phyloP scores from a whole-genome alignment of 2,113 vertebrate species.

The Sphyrna mokarran region DNA sequence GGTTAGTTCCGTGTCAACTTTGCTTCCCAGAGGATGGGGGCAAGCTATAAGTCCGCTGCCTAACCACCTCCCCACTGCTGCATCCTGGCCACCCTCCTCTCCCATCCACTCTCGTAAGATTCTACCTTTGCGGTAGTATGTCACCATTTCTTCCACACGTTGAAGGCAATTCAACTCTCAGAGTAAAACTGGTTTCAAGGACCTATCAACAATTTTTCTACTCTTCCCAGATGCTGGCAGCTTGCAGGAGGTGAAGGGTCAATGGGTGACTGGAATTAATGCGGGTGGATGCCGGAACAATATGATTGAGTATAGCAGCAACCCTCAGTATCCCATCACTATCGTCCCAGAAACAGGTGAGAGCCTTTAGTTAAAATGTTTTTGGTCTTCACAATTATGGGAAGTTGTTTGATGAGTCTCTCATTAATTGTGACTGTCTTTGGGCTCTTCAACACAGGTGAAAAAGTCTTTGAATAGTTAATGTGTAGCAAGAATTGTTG shows the following conservation, averaged over 20 bases:
- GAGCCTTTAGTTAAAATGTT: too few species aligned
- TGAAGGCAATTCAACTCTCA: neutral
- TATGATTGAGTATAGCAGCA: conserved; percentile 11
- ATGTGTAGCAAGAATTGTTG: neutral
- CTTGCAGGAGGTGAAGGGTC: conserved; percentile 29
- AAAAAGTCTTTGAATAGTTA: neutral
- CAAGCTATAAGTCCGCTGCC: too few species aligned
- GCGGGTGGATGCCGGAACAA: conserved; percentile 37
- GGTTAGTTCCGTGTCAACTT: too few species aligned
- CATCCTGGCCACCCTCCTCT: too few species aligned
- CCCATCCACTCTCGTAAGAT: too few species aligned
- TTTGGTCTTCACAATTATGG: neutral
- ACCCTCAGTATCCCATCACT: conserved; percentile 35
- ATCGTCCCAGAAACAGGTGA: neutral
- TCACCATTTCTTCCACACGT: neutral
- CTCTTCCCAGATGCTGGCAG: conserved; percentile 29
- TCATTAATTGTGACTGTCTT: neutral
- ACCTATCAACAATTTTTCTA: neutral
- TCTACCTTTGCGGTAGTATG: neutral
- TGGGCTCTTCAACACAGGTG: neutral
- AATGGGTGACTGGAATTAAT: conserved; percentile 31
- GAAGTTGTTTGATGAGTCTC: neutral
- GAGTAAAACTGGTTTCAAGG: neutral
- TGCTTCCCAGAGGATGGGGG: too few species aligned
- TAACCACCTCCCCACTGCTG: too few species aligned